Evolutionary conservation across 2,113 vertebrate species (phyloP).

Genomic region (Amblyornis subalaris): DNA sequence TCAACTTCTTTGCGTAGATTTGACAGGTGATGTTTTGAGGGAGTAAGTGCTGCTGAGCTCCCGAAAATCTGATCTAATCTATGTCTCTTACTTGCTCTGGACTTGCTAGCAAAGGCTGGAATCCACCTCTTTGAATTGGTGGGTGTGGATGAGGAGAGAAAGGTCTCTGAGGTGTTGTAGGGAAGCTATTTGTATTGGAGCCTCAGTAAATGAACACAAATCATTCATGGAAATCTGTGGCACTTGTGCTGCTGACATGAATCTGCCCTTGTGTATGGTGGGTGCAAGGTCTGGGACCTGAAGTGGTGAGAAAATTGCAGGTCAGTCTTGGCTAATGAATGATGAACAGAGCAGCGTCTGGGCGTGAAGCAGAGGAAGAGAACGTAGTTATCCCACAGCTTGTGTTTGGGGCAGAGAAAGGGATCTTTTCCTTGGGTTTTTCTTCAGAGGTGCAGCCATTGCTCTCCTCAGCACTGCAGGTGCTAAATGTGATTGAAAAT

Average conservation of each 20-base stretch:
- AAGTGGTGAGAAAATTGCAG: background rate
- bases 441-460: background rate
- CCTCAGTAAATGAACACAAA: background rate
- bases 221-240: background rate
- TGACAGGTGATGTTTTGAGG: background rate
- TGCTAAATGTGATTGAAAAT: background rate
- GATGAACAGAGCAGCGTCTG: background rate
- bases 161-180: background rate
- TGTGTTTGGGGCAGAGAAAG: background rate
- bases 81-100: background rate
- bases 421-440: background rate
- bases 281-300: background rate
- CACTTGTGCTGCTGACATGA: background rate
- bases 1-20: accelerated
- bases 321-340: background rate
- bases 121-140: accelerated
- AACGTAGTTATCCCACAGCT: accelerated
- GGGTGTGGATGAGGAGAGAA: background rate
- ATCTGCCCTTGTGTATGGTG: background rate
- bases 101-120: background rate
- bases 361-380: background rate
- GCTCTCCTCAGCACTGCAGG: background rate
- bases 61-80: background rate
- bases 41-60: background rate
- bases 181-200: background rate